These are phyloP conservation scores for Aspidoscelis tigris DNA, from an alignment of 2,113 vertebrate species.

Conservation along the genomic window DNA sequence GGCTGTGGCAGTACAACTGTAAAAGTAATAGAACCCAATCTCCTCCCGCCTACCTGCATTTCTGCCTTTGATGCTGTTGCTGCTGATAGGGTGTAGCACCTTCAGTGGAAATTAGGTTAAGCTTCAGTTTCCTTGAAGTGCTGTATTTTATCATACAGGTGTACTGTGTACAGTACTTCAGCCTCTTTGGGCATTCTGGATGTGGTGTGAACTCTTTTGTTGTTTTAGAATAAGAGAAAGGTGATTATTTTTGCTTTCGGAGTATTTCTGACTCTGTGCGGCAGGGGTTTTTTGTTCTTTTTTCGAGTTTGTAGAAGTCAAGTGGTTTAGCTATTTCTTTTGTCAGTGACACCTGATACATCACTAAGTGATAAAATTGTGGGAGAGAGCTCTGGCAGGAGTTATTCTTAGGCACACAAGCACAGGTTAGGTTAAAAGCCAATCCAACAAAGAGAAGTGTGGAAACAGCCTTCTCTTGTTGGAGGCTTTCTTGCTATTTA, in stretches of 20 bases:
- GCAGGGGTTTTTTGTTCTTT: neutral
- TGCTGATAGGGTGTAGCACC: neutral
- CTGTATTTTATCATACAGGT: neutral
- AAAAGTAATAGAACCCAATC: neutral
- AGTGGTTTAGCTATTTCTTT: slow-evolving; percentile 1
- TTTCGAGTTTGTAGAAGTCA: neutral
- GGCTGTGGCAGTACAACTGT: neutral
- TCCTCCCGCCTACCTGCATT: neutral
- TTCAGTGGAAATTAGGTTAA: neutral
- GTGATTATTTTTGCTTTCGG: neutral
- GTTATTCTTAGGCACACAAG: neutral
- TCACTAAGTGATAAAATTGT: neutral
- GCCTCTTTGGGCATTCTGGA: neutral
- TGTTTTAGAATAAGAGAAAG: neutral
- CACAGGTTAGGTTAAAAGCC: neutral
- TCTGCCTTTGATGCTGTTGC: slow-evolving; percentile 11
- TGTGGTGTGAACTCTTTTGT: slow-evolving; percentile 3
- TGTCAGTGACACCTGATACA: slow-evolving; percentile 3
- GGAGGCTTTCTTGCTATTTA: neutral
- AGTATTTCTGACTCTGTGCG: neutral
- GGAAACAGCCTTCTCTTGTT: neutral
- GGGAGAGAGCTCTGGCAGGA: neutral
- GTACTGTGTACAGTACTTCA: neutral
- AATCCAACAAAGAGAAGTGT: neutral
- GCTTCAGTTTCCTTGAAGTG: neutral